Evolutionary conservation across 2,113 vertebrate species (phyloP).

Genomic region (Calidris pugnax): DNA sequence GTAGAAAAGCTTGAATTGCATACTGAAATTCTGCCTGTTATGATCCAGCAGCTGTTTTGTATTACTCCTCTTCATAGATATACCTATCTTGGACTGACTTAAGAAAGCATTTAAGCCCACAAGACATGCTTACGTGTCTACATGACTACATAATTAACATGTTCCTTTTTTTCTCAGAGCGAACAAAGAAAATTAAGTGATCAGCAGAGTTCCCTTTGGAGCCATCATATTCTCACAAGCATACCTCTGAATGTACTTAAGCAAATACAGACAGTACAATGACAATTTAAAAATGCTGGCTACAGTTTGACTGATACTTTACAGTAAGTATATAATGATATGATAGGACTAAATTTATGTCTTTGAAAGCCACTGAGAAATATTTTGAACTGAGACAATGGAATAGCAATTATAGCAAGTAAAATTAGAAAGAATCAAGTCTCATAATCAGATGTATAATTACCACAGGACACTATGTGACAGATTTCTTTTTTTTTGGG

Average conservation of each 20-base stretch:
- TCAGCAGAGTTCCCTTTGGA: neutral
- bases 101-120: neutral
- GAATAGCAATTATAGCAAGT: neutral
- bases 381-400: neutral
- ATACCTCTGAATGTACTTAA: neutral
- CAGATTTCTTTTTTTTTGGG: neutral
- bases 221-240: neutral
- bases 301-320: neutral
- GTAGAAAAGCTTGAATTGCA: neutral
- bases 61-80: neutral
- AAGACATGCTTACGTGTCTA: neutral
- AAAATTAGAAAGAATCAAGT: neutral
- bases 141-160: neutral
- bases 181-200: neutral
- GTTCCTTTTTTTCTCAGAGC: neutral
- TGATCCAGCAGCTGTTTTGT: neutral
- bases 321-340: neutral
- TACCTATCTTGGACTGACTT: neutral
- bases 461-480: neutral
- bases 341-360: neutral
- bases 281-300: neutral
- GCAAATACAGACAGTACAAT: neutral
- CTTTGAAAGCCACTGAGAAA: neutral
- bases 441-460: neutral
- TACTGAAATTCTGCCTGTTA: neutral